Evolutionary conservation across 2,888 invertebrate genomes (phyloP).

Genomic region (Altica lythri): DNA sequence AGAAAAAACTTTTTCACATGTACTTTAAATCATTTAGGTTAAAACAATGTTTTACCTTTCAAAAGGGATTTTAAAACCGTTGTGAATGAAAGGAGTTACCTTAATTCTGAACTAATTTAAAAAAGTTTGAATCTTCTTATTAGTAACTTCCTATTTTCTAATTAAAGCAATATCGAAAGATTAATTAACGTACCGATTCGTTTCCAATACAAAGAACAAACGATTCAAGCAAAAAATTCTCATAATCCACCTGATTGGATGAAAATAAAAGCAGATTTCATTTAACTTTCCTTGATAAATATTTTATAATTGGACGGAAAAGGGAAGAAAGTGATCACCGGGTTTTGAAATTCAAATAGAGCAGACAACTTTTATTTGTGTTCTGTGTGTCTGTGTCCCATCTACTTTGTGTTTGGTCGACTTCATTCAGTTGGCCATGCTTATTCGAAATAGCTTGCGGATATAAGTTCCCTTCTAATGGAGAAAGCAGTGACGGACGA

Average conservation of each 20-base stretch:
- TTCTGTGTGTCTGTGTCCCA: constrained; percentile 49
- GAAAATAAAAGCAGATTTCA: constrained; percentile 21
- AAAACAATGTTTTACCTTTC: too few species aligned
- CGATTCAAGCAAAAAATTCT: constrained; percentile 11
- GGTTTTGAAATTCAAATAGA: constrained; percentile 53
- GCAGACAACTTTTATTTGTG: constrained; percentile 53
- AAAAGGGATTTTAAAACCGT: too few species aligned
- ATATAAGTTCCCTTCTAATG: too few species aligned
- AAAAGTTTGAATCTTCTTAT: too few species aligned
- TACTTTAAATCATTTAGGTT: too few species aligned
- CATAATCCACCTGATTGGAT: constrained; percentile 2
- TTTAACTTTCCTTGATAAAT: constrained; percentile 33
- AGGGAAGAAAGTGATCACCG: constrained; percentile 46
- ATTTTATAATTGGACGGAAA: constrained; percentile 44
- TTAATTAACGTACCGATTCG: not conserved
- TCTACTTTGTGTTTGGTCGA: constrained; percentile 55
- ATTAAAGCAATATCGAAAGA: not conserved
- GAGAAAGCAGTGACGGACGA: too few species aligned
- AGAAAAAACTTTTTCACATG: too few species aligned
- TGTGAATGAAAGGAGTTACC: too few species aligned
- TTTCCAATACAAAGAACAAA: not conserved
- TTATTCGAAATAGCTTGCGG: too few species aligned
- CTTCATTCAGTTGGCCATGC: constrained; percentile 52
- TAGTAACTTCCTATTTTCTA: too few species aligned
- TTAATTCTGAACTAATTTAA: too few species aligned